Evolutionary conservation across 2,888 invertebrate genomes (phyloP).

Genomic region (Chrysolina oricalcia): DNA sequence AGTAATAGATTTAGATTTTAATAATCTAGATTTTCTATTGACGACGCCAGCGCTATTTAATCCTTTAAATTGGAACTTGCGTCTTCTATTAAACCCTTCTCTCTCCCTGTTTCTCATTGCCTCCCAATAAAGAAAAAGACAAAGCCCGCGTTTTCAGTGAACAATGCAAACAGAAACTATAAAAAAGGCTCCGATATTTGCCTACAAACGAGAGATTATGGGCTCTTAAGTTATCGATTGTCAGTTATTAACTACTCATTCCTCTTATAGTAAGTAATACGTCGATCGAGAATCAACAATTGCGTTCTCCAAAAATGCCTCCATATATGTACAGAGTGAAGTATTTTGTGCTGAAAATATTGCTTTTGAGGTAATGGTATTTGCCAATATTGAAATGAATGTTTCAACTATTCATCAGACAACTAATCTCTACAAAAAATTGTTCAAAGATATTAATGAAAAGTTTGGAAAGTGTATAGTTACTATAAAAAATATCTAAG

Average conservation of each 20-base stretch:
- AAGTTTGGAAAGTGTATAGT: too few relatives aligned
- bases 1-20: slow-evolving; percentile 53
- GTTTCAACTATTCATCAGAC: too few relatives aligned
- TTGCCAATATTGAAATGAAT: too few relatives aligned
- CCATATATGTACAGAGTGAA: not conserved
- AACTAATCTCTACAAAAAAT: too few relatives aligned
- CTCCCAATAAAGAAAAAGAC: slow-evolving; percentile 58
- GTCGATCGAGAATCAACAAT: slow-evolving; percentile 42
- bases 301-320: slow-evolving; percentile 24
- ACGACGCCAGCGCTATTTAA: slow-evolving; percentile 55
- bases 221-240: slow-evolving; percentile 55
- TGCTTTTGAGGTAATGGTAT: not conserved
- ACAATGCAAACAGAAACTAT: slow-evolving; percentile 55
- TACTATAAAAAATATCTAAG: too few relatives aligned
- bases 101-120: slow-evolving; percentile 52
- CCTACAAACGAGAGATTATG: slow-evolving; percentile 51
- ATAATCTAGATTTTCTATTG: slow-evolving; percentile 60
- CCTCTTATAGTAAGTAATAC: slow-evolving; percentile 38
- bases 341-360: not conserved
- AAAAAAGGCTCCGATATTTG: slow-evolving; percentile 55
- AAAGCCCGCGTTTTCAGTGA: slow-evolving; percentile 52
- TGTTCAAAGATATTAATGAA: too few relatives aligned
- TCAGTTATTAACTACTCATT: slow-evolving; percentile 52
- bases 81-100: slow-evolving; percentile 52
- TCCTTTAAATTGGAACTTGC: slow-evolving; percentile 57